Evolutionary conservation across 1,140 invertebrate species (phyloP).

Genomic region (Sinella curviseta): DNA sequence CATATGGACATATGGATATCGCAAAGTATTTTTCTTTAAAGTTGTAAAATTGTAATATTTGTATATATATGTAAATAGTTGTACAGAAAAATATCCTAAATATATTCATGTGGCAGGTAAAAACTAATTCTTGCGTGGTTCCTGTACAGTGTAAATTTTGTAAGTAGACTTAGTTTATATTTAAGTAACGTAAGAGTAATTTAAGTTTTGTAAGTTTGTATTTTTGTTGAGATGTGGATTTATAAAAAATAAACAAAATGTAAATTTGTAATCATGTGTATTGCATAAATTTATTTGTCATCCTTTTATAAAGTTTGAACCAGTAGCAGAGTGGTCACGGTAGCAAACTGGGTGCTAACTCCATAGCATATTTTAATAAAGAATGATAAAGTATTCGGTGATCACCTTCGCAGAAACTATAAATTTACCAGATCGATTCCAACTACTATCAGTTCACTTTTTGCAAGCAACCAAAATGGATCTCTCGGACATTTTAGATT

Average conservation of each 20-base stretch:
- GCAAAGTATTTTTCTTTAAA: no score
- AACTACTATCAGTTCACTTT: neutral
- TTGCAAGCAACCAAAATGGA: neutral
- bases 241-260: no score
- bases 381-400: no score
- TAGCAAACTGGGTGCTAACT: neutral
- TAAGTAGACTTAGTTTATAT: neutral
- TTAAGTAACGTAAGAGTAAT: neutral
- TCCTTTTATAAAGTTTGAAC: neutral
- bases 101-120: neutral
- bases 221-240: no score
- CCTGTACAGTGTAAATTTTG: neutral
- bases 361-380: no score
- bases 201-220: neutral
- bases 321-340: neutral
- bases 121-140: neutral
- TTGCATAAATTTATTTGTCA: no score
- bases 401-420: no score
- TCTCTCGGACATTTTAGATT: no score
- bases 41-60: neutral
- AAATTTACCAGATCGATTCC: no score
- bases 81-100: no score
- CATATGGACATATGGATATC: neutral
- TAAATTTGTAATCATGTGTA: no score
- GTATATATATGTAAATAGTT: no score